phyloP scores from a whole-genome alignment of 1,140 invertebrate genomes.

The Ceratoteleas bidentatus region DNA sequence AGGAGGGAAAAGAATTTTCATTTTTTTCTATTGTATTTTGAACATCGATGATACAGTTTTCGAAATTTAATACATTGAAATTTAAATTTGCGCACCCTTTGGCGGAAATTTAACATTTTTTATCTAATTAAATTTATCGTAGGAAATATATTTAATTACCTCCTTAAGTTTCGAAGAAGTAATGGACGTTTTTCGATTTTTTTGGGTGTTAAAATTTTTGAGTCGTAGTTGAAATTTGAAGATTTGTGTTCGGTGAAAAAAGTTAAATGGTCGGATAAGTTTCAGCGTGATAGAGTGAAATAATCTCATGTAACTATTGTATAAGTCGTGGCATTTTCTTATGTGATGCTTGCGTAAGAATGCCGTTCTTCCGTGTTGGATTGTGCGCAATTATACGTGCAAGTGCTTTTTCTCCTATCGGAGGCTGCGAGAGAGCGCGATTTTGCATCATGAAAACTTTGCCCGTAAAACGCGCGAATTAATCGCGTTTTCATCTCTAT shows the following conservation, averaged over 20 bases:
- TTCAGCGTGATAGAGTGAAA: constrained; percentile 43
- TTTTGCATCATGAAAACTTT: constrained; percentile 40
- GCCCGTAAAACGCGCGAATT: constrained; percentile 24
- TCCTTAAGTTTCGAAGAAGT: too few species aligned
- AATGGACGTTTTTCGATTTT: too few species aligned
- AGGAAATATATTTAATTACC: too few species aligned
- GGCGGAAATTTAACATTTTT: too few species aligned
- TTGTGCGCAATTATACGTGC: constrained; percentile 61
- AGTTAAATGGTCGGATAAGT: constrained; percentile 1
- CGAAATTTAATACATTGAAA: too few species aligned
- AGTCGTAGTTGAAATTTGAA: neutral
- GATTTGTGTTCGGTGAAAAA: constrained; percentile 1
- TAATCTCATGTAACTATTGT: constrained; percentile 68
- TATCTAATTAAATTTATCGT: neutral
- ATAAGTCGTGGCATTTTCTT: constrained; percentile 67
- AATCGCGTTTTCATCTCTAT: constrained; percentile 20
- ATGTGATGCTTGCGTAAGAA: constrained; percentile 68
- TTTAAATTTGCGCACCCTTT: too few species aligned
- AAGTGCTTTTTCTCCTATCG: constrained; percentile 48
- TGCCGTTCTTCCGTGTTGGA: constrained; percentile 69
- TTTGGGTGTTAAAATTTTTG: neutral
- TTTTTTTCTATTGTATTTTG: too few species aligned
- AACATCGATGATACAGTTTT: too few species aligned
- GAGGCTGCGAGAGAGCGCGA: constrained; percentile 45
- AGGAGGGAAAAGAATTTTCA: too few species aligned